Evolutionary conservation across 2,113 vertebrate species (phyloP).

Genomic region (Tenebrosternarchus preto): DNA sequence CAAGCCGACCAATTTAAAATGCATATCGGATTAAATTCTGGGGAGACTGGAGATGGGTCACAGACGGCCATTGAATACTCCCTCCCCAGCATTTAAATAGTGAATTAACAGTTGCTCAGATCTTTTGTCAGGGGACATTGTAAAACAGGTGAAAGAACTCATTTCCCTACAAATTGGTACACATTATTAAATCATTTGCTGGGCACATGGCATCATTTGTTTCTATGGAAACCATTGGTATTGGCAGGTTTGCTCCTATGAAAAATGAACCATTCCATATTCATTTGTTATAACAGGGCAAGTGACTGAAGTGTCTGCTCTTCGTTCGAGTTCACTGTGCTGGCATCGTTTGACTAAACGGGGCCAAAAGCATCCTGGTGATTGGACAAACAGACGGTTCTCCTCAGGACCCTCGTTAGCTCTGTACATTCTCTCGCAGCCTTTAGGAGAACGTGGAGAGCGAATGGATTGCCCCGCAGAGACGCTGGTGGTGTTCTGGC

Average conservation of each 20-base stretch:
- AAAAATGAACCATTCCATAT: constrained; percentile 50
- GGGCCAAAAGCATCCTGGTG: not conserved
- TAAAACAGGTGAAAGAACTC: constrained; percentile 37
- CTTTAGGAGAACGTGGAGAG: too few relatives aligned
- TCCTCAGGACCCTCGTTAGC: constrained; percentile 13
- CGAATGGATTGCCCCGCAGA: constrained; percentile 20
- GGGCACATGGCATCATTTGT: constrained; percentile 50
- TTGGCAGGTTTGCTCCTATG: constrained; percentile 34
- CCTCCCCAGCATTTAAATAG: constrained; percentile 17
- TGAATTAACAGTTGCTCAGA: constrained; percentile 39
- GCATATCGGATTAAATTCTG: not conserved
- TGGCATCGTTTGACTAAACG: not conserved
- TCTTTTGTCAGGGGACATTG: constrained; percentile 42
- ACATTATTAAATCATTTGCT: constrained; percentile 53
- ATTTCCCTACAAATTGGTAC: constrained; percentile 49
- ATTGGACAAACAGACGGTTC: not conserved
- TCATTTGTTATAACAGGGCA: constrained; percentile 49
- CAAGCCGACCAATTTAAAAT: not conserved
- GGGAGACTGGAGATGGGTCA: not conserved
- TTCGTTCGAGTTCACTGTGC: constrained; percentile 21
- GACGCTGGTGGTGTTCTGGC: not conserved
- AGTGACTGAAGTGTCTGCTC: constrained; percentile 31
- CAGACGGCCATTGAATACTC: not conserved
- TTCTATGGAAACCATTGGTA: constrained; percentile 50
- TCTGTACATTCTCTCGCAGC: not conserved